Conservation (phyloP, 64 coral and sea anemone genomes). For the Exaiptasia diaphana region DNA sequence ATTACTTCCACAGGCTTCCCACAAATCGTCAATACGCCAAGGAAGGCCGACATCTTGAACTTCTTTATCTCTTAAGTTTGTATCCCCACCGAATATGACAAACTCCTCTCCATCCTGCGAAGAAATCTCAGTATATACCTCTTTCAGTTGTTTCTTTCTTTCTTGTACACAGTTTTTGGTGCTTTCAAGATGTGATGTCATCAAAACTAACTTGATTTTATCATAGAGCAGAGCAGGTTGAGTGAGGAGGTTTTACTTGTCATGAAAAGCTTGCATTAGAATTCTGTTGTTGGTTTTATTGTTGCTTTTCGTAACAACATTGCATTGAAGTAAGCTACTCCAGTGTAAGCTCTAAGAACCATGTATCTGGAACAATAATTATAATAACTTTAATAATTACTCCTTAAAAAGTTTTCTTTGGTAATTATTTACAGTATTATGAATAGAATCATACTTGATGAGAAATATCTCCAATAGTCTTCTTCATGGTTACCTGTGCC, state of each 20-base stretch:
- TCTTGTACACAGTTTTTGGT: constrained; percentile 26
- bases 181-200: constrained; percentile 98
- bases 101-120: constrained; percentile 41
- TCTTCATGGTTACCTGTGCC: no score
- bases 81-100: constrained; percentile 85
- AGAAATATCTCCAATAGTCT: no score
- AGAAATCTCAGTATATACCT: constrained; percentile 50
- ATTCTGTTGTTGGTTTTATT: constrained; percentile 12
- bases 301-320: constrained; percentile 70
- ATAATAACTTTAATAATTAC: no score
- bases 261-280: constrained; percentile 17
- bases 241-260: constrained; percentile 49
- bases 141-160: constrained; percentile 59
- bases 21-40: constrained; percentile 54
- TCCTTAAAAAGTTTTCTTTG: no score
- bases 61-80: constrained; percentile 85
- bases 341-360: no score
- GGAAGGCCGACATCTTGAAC: constrained; percentile 64
- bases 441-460: no score
- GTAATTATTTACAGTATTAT: no score
- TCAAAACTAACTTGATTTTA: constrained; percentile 44
- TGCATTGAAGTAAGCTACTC: constrained; percentile 66
- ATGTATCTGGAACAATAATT: no score
- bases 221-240: constrained; percentile 52
- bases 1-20: constrained; percentile 72